Conservation (phyloP, 2,113 vertebrate genomes). For the Dasyornis broadbenti region DNA sequence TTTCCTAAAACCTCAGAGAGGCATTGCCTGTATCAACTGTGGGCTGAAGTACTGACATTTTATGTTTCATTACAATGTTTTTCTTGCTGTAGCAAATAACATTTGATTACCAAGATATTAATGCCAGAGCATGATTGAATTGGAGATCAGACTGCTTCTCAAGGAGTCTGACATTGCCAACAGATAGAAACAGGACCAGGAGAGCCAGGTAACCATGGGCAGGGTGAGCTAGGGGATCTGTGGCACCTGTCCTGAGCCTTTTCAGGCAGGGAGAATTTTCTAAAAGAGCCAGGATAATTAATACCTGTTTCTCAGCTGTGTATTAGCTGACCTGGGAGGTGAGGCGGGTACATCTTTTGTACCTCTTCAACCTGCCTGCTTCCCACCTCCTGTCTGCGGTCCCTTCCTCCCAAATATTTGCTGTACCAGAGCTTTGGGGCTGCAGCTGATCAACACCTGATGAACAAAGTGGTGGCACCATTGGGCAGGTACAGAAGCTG, state of each 20-base stretch:
- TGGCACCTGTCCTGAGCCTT: neutral
- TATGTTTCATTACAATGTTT: neutral
- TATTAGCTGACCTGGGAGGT: neutral
- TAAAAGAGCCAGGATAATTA: neutral
- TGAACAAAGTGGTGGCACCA: neutral
- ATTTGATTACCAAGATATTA: neutral
- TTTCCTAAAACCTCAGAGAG: neutral
- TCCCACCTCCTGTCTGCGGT: neutral
- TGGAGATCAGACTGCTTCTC: neutral
- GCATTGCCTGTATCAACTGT: neutral
- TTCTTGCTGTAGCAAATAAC: neutral
- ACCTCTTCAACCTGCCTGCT: neutral
- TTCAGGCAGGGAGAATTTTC: neutral
- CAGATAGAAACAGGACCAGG: neutral
- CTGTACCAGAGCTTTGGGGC: constrained; percentile 1
- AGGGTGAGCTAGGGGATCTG: neutral
- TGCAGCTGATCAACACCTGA: neutral
- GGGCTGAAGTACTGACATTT: neutral
- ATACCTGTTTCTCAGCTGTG: neutral
- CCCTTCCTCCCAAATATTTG: neutral
- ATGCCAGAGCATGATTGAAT: neutral
- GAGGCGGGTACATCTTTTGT: too few species aligned
- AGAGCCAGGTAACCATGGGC: neutral
- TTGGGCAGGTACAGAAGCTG: neutral
- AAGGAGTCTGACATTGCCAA: neutral